Conservation (phyloP, 2,888 invertebrate species). For the Drosophila melanocephala region DNA sequence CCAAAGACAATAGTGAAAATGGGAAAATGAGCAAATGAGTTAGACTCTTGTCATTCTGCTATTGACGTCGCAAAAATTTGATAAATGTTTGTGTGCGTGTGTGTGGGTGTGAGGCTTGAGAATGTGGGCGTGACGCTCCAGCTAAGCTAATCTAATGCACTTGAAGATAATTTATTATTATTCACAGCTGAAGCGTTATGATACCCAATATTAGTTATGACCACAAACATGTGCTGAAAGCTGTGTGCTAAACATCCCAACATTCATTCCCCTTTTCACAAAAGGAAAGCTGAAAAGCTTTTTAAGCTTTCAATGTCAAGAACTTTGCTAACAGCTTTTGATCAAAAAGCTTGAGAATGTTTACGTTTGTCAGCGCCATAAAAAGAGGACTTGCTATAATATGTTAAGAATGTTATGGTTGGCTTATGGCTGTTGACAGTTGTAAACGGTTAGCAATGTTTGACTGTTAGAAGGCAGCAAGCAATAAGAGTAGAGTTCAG, state of each 20-base stretch:
- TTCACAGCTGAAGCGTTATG: conserved; percentile 48
- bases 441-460: not conserved
- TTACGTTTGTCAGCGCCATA: conserved; percentile 12
- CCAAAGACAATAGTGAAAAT: conserved; percentile 18
- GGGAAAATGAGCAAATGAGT: conserved; percentile 19
- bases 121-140: conserved; percentile 66
- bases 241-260: conserved; percentile 24
- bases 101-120: conserved; percentile 33
- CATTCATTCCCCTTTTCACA: conserved; percentile 22
- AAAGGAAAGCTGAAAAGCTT: conserved; percentile 23
- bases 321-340: conserved; percentile 26
- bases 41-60: conserved; percentile 45
- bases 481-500: not conserved
- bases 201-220: conserved; percentile 28
- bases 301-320: conserved; percentile 13
- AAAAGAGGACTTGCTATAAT: not conserved
- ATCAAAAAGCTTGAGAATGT: conserved; percentile 22
- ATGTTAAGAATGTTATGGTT: not conserved
- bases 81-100: conserved; percentile 49
- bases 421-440: not conserved
- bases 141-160: conserved; percentile 62
- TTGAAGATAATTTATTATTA: conserved; percentile 71
- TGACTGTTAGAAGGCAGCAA: not conserved
- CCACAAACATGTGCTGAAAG: conserved; percentile 45
- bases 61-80: conserved; percentile 52